phyloP scores from a whole-genome alignment of 64 coral and sea anemone genomes.

The Montipora foliosa region DNA sequence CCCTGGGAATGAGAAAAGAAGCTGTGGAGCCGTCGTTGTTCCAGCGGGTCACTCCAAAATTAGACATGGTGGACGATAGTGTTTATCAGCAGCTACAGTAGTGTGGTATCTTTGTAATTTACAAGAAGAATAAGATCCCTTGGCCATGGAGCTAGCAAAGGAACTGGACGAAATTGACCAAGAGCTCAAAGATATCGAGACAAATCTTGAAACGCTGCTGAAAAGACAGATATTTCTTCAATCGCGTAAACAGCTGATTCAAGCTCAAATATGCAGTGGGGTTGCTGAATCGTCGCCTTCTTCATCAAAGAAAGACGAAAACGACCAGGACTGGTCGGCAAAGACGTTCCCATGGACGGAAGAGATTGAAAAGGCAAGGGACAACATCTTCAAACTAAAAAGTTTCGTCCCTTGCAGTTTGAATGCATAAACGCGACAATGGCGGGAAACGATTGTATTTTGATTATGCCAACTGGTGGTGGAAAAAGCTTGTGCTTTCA shows the following conservation, averaged over 20 bases:
- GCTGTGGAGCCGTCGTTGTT: background rate
- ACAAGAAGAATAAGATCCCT: background rate
- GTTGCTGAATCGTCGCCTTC: background rate
- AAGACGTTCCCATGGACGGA: conserved; percentile 76
- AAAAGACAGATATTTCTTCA: conserved; percentile 78
- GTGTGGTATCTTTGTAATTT: background rate
- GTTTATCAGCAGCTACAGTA: background rate
- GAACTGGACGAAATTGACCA: conserved; percentile 72
- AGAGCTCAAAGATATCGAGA: conserved; percentile 77
- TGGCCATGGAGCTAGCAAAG: conserved; percentile 53
- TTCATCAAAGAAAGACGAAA: background rate
- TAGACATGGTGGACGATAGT: background rate
- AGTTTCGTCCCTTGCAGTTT: conserved; percentile 85
- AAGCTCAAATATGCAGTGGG: conserved; percentile 37
- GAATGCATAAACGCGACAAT: conserved; percentile 94
- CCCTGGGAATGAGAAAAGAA: background rate
- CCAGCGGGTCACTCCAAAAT: background rate
- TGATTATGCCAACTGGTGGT: conserved; percentile 96
- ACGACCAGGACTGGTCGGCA: conserved; percentile 52
- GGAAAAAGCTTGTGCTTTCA: conserved; percentile 96
- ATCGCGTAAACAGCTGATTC: conserved; percentile 41
- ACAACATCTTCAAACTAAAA: conserved; percentile 75
- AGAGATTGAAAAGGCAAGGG: conserved; percentile 64
- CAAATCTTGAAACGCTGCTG: conserved; percentile 66
- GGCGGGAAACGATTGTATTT: conserved; percentile 90